Evolutionary conservation across 2,888 invertebrate species (phyloP).

Genomic region (Apodemia zela): DNA sequence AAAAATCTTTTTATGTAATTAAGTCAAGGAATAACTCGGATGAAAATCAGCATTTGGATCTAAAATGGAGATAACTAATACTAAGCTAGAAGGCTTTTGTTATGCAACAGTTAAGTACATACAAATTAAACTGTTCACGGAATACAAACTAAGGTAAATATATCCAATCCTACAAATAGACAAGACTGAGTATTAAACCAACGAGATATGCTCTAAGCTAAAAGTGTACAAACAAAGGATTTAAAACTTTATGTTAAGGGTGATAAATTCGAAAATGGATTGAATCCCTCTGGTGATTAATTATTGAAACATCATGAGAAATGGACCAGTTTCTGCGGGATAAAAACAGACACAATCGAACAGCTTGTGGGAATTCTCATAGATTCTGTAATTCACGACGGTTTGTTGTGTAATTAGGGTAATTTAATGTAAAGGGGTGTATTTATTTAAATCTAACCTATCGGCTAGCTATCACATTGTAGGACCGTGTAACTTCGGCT

Average conservation of each 20-base stretch:
- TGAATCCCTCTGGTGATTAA: not conserved
- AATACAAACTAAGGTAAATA: too few relatives aligned
- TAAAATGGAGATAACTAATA: too few relatives aligned
- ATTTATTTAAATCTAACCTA: not conserved
- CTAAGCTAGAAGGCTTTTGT: too few relatives aligned
- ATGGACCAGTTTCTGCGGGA: not conserved
- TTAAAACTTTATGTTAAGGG: not conserved
- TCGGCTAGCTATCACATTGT: too few relatives aligned
- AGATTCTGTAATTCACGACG: not conserved
- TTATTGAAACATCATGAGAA: constrained; percentile 11
- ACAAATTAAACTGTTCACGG: too few relatives aligned
- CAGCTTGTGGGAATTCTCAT: constrained; percentile 11
- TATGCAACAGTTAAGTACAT: too few relatives aligned
- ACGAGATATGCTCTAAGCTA: not conserved
- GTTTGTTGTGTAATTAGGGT: not conserved
- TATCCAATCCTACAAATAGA: not conserved
- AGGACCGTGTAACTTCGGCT: too few relatives aligned
- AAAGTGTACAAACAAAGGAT: not conserved
- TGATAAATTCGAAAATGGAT: not conserved
- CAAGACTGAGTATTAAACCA: not conserved
- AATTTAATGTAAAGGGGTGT: constrained; percentile 9
- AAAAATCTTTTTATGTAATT: too few relatives aligned
- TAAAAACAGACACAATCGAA: constrained; percentile 10
- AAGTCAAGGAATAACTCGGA: too few relatives aligned
- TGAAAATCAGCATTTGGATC: too few relatives aligned